These are phyloP conservation scores for Ethmia dodecea DNA, from an alignment of 2,888 invertebrate genomes.

Conservation along the genomic window DNA sequence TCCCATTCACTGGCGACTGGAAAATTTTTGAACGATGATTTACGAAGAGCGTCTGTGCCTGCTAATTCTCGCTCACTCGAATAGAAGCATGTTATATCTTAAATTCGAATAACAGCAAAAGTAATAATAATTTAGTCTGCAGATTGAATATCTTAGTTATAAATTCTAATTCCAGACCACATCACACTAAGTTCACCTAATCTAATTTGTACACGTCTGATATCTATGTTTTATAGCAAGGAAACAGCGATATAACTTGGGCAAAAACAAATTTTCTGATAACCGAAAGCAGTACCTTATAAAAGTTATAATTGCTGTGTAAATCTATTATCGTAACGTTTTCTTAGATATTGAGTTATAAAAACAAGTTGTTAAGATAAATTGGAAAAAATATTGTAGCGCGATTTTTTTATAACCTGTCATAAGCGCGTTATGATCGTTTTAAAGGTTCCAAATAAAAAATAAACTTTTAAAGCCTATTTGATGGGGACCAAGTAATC, in stretches of 20 bases:
- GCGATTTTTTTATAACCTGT: constrained; percentile 57
- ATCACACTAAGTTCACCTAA: too few species aligned
- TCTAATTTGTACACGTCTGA: too few species aligned
- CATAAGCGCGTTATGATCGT: constrained; percentile 70
- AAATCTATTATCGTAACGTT: constrained; percentile 59
- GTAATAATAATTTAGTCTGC: too few species aligned
- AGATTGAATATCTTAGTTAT: too few species aligned
- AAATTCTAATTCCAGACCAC: too few species aligned
- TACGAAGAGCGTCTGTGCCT: constrained; percentile 17
- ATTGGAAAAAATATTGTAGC: constrained; percentile 67
- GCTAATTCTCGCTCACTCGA: constrained; percentile 3
- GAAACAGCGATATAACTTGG: constrained; percentile 20
- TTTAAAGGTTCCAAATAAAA: constrained; percentile 56
- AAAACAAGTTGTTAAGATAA: constrained; percentile 64
- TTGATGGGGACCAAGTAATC: constrained; percentile 48
- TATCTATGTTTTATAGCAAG: too few species aligned
- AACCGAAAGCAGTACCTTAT: constrained; percentile 31
- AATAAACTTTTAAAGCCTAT: constrained; percentile 59
- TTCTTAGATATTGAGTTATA: constrained; percentile 22
- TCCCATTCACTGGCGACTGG: constrained; percentile 49
- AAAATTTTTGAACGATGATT: constrained; percentile 54
- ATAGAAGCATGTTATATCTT: background rate
- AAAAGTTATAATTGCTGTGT: constrained; percentile 59
- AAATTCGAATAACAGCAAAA: background rate
- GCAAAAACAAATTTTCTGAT: constrained; percentile 28